Evolutionary conservation across 2,888 invertebrate genomes (phyloP).

Genomic region (Perithous albicinctus): DNA sequence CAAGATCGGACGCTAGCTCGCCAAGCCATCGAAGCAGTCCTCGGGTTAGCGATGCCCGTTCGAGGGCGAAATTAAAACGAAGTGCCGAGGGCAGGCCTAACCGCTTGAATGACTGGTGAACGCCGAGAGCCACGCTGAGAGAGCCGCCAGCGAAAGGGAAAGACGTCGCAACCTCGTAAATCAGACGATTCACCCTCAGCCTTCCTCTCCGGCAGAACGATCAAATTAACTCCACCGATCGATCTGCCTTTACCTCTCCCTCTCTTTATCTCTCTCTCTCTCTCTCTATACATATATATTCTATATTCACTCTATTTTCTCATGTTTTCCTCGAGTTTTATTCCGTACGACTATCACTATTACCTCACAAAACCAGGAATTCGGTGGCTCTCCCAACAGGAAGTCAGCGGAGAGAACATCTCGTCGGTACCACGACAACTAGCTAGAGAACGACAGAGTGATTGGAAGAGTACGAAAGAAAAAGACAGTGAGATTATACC

Average conservation of each 20-base stretch:
- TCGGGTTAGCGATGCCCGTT: conserved; percentile 50
- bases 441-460: conserved; percentile 28
- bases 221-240: conserved; percentile 65
- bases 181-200: conserved; percentile 57
- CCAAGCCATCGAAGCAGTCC: conserved; percentile 38
- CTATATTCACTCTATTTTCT: conserved; percentile 4
- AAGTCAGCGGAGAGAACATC: conserved; percentile 17
- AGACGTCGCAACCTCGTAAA: conserved; percentile 64
- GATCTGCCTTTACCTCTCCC: conserved; percentile 45
- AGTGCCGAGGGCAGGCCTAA: conserved; percentile 58
- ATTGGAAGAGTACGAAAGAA: neutral
- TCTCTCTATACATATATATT: neutral
- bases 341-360: conserved; percentile 1
- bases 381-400: no score
- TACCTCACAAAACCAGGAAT: conserved; percentile 24
- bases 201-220: conserved; percentile 57
- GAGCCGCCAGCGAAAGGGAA: conserved; percentile 55
- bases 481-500: neutral
- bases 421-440: conserved; percentile 16
- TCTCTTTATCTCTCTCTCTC: conserved; percentile 9
- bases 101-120: conserved; percentile 46
- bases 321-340: no score
- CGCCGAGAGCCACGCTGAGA: conserved; percentile 11
- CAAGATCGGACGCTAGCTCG: conserved; percentile 7
- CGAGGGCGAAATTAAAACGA: conserved; percentile 69